These are phyloP conservation scores for Lampris megalopsis DNA, from an alignment of 2,113 vertebrate genomes.

Conservation along the genomic window DNA sequence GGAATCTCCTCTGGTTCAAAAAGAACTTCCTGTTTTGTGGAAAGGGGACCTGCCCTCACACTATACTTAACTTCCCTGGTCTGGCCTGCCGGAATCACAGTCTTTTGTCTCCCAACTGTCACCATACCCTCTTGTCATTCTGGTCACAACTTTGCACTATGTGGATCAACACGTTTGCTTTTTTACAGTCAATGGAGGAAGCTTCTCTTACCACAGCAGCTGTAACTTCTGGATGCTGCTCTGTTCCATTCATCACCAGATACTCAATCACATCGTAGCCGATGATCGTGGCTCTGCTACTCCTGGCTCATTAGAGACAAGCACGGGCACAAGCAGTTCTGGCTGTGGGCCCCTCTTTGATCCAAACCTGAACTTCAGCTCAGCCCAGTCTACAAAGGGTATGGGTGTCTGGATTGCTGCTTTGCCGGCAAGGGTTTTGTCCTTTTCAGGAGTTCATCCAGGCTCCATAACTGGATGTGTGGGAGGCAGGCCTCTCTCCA, in stretches of 20 bases:
- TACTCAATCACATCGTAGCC: no score
- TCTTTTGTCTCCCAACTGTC: background rate
- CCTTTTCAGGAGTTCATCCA: background rate
- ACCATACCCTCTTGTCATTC: background rate
- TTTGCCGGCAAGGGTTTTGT: background rate
- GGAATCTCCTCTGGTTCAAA: no score
- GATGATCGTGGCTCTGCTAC: no score
- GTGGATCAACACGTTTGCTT: no score
- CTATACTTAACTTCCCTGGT: background rate
- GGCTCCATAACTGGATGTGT: background rate
- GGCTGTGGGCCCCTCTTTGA: background rate
- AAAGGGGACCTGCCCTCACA: background rate
- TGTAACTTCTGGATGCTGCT: no score
- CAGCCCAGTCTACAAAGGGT: background rate
- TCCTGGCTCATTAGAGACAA: background rate
- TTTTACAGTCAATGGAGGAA: no score
- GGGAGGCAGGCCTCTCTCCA: background rate
- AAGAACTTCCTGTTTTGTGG: no score
- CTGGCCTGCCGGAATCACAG: background rate
- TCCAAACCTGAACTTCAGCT: slow-evolving; percentile 1
- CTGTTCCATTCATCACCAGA: no score
- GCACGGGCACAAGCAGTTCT: background rate
- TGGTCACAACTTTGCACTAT: background rate
- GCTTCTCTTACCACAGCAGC: no score
- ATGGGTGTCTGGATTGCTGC: background rate